Base-by-base conservation (phyloP, 1,140 invertebrate genomes). In the Bilobella aurantiaca region DNA sequence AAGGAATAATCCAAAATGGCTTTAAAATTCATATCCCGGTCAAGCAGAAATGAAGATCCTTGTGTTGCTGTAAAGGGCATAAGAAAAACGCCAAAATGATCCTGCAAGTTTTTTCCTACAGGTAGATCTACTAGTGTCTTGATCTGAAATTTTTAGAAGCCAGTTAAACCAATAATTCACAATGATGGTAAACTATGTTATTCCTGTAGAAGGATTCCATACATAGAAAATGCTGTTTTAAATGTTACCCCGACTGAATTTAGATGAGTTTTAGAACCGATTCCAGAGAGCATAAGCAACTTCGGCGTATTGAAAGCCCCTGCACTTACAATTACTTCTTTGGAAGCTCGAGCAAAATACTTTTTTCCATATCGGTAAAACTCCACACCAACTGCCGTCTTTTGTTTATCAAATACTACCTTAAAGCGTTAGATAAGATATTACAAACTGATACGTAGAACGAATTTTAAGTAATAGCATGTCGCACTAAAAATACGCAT, bases 281-380 rank as follows among this genome's bases (percentile, higher is more conserved):
- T 73, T 37, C 79, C 79, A 34, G 77, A 79, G 1, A 81, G 59
- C 74, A 80, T 76, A 0, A 80, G 67, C 12, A 80, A 42, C 63
- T 76, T 71, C 32, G 75, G 71, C 1, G 73, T 69, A 28, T 74
- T 74, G 0, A 75, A 27, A 1, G 72, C 56, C 28, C 75, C 75
- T 3, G 67, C 73, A 28, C 74, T 75, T 1, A 77, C 18, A 1
- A 77, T 76, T 1, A 77, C 64, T 69, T 77, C 76, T 60, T 73
- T 74, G 1, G 57, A 49, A 0, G 64, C 74, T 63, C 34, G 56
- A 14, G 63, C 69, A 8, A 70, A 67, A 49, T 65, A 53, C 25
- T 25, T 61, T 1, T 56, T 34, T 2, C 69, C 69, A 46, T 70
- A 65, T n/a, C 59, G 34, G 16, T 42, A 21, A 37, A 59, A 70